phyloP scores from a whole-genome alignment of 2,888 invertebrate genomes.

The Ochlodes sylvanus region DNA sequence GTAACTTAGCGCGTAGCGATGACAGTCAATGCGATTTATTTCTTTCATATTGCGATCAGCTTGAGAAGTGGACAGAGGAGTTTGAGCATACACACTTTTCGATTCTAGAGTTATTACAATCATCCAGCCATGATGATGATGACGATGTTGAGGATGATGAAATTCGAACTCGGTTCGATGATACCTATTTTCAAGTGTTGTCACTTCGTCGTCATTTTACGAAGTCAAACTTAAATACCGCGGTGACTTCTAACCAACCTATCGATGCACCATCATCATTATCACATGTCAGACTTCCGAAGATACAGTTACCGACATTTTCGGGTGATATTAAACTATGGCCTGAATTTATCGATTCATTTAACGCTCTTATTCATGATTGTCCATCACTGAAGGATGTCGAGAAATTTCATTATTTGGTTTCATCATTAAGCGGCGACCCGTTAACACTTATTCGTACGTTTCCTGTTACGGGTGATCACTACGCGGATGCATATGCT shows the following conservation, averaged over 20 bases:
- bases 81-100: neutral
- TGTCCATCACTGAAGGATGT: constrained; percentile 15
- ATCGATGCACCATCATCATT: neutral
- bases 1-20: neutral
- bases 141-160: neutral
- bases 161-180: neutral
- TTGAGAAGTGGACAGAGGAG: neutral
- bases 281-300: constrained; percentile 12
- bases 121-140: neutral
- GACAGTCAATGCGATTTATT: neutral
- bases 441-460: constrained; percentile 27
- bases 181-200: neutral
- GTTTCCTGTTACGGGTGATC: constrained; percentile 24
- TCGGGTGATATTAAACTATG: constrained; percentile 31
- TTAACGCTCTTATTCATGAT: constrained; percentile 30
- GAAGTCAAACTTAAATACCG: neutral
- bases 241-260: neutral
- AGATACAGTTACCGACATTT: constrained; percentile 29
- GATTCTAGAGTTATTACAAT: neutral
- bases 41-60: constrained; percentile 1
- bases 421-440: constrained; percentile 25
- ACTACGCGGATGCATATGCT: constrained; percentile 10
- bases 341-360: constrained; percentile 31
- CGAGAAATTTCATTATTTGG: constrained; percentile 36
- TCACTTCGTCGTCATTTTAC: neutral